Evolutionary conservation across 2,888 invertebrate species (phyloP).

Genomic region (Chrysopilus asiliformis): DNA sequence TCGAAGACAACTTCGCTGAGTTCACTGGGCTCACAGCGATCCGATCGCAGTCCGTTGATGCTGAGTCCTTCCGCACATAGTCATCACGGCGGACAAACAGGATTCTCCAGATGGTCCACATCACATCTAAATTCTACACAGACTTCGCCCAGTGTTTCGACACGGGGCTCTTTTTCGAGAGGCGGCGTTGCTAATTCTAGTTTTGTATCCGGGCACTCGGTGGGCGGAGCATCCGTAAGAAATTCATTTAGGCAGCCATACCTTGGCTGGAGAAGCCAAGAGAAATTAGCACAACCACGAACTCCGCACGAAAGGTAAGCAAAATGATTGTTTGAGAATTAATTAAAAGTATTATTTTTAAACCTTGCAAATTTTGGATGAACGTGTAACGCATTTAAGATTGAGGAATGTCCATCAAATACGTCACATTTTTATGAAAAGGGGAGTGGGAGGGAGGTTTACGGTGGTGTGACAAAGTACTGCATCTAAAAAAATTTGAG

Average conservation of each 20-base stretch:
- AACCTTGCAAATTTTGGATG: too few species aligned
- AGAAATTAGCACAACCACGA: conserved; percentile 62
- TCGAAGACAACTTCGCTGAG: conserved; percentile 79
- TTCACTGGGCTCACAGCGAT: conserved; percentile 47
- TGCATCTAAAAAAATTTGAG: too few species aligned
- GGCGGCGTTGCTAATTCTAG: conserved; percentile 36
- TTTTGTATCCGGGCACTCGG: conserved; percentile 48
- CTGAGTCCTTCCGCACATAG: conserved; percentile 37
- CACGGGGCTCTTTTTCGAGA: conserved; percentile 56
- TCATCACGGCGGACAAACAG: conserved; percentile 34
- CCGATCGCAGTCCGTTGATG: conserved; percentile 34
- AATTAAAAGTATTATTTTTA: too few species aligned
- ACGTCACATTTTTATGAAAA: too few species aligned
- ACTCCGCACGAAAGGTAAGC: conserved; percentile 68
- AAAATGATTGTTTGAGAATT: background rate
- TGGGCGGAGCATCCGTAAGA: conserved; percentile 42
- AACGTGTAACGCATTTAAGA: too few species aligned
- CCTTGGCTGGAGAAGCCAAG: conserved; percentile 80
- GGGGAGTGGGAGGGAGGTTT: too few species aligned
- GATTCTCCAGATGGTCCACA: conserved; percentile 50
- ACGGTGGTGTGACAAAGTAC: too few species aligned
- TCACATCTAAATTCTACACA: conserved; percentile 59
- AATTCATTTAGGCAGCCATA: conserved; percentile 73
- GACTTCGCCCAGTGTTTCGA: conserved; percentile 61
- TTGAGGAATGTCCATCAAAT: too few species aligned